Conservation (phyloP, 2,888 invertebrate genomes). For the Pardosa pseudoannulata region DNA sequence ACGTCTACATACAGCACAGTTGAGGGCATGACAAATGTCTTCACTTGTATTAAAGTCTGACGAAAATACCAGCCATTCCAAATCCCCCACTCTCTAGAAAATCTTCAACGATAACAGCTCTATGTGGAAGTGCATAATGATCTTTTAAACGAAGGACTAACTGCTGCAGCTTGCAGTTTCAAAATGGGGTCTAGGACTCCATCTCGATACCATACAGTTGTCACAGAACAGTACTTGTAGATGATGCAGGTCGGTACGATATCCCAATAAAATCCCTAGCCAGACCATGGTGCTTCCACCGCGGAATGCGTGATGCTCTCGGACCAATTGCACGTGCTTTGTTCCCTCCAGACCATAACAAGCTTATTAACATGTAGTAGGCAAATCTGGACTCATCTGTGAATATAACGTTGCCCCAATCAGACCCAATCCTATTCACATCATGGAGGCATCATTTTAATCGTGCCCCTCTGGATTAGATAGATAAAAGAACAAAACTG, state of each 20-base stretch:
- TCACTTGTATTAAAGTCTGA: background rate
- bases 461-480: slow-evolving; percentile 9
- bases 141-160: slow-evolving; percentile 11
- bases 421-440: background rate
- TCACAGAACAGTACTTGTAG: slow-evolving; percentile 14
- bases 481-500: slow-evolving; percentile 9
- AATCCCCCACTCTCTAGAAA: background rate
- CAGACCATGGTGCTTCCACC: slow-evolving; percentile 1
- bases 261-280: slow-evolving; percentile 27
- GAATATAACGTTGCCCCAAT: slow-evolving; percentile 14
- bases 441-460: too few relatives aligned
- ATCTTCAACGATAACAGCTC: background rate
- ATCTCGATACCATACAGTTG: slow-evolving; percentile 25
- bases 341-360: background rate
- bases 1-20: background rate
- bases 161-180: background rate
- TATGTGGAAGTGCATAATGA: background rate
- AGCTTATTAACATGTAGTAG: background rate
- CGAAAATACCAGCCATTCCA: background rate
- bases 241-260: slow-evolving; percentile 35
- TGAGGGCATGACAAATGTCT: background rate
- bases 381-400: slow-evolving; percentile 17
- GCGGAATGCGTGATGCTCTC: background rate
- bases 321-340: background rate
- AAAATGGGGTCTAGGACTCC: slow-evolving; percentile 15